Conservation (phyloP, 2,888 invertebrate genomes). For the Sinodicranocentrus sp. region DNA sequence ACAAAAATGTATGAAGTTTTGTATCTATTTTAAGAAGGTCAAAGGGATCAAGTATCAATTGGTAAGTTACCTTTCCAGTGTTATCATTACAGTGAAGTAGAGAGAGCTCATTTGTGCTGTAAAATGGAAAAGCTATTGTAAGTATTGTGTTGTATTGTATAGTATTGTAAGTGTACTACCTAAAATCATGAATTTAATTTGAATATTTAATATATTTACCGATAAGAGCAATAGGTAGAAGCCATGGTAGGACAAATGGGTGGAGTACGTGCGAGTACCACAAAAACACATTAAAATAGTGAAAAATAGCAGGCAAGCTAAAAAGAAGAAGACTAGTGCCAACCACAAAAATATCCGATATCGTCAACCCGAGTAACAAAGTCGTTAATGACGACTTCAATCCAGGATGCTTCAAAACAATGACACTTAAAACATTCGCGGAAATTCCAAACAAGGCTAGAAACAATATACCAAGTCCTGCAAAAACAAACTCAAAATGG, state of each 20-base stretch:
- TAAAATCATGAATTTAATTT: no score
- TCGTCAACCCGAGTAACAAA: conserved; percentile 51
- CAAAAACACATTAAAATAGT: background rate
- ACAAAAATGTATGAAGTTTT: no score
- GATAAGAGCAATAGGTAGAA: conserved; percentile 41
- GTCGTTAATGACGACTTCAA: conserved; percentile 46
- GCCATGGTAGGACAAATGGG: conserved; percentile 21
- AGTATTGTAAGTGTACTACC: no score
- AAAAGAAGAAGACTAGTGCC: conserved; percentile 36
- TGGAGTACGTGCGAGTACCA: conserved; percentile 1
- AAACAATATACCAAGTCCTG: conserved; percentile 32
- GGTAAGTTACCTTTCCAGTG: conserved; percentile 69
- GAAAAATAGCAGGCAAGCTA: conserved; percentile 1
- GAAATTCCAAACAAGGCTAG: conserved; percentile 27
- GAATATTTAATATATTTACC: conserved; percentile 13
- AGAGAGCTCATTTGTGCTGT: conserved; percentile 71
- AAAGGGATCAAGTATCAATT: no score
- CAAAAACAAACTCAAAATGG: conserved; percentile 25
- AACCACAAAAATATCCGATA: conserved; percentile 61
- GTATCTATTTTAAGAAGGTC: no score
- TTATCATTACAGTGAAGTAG: conserved; percentile 73
- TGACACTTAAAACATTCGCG: conserved; percentile 44
- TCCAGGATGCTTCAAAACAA: conserved; percentile 42
- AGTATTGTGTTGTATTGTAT: no score
- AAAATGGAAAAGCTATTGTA: background rate